Evolutionary conservation across 2,113 vertebrate genomes (phyloP).

Genomic region (Chiloscyllium plagiosum): DNA sequence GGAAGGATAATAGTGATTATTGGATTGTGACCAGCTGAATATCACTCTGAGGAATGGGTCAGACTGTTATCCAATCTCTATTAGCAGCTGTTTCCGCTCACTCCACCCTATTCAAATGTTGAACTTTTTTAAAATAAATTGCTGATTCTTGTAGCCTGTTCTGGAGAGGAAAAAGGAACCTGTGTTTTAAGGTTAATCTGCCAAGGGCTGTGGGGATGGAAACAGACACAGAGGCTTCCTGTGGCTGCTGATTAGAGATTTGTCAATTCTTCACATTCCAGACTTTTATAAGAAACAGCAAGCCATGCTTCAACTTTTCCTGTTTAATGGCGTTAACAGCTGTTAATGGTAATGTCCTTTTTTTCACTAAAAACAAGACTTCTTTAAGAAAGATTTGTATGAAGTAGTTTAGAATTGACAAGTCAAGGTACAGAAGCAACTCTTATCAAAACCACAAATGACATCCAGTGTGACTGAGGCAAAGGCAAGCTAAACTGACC

Average conservation of each 20-base stretch:
- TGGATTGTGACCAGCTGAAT: conserved; percentile 45
- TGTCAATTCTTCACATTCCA: conserved; percentile 23
- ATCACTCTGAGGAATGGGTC: conserved; percentile 44
- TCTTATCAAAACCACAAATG: not conserved
- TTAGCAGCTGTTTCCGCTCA: conserved; percentile 67
- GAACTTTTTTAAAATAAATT: conserved; percentile 58
- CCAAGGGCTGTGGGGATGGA: conserved; percentile 26
- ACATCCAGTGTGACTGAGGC: no score
- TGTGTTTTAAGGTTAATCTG: conserved; percentile 6
- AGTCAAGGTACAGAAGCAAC: not conserved
- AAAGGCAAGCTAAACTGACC: not conserved
- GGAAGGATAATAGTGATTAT: conserved; percentile 45
- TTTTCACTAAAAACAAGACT: not conserved
- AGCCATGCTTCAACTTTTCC: no score
- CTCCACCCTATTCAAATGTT: conserved; percentile 51
- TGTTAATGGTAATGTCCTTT: not conserved
- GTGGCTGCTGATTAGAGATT: conserved; percentile 5
- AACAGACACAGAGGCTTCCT: conserved; percentile 30
- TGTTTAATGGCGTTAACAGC: not conserved
- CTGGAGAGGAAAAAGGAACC: conserved; percentile 45
- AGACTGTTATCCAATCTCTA: conserved; percentile 63
- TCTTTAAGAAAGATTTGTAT: not conserved
- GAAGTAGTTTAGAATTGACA: not conserved
- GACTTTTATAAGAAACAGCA: not conserved
- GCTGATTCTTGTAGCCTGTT: conserved; percentile 47